A percentile compares a stretch with the other conserved stretches of the same genome.
These are phyloP conservation scores for Nematolebias whitei DNA, from an alignment of 2,113 vertebrate species.

Conservation along the genomic window DNA sequence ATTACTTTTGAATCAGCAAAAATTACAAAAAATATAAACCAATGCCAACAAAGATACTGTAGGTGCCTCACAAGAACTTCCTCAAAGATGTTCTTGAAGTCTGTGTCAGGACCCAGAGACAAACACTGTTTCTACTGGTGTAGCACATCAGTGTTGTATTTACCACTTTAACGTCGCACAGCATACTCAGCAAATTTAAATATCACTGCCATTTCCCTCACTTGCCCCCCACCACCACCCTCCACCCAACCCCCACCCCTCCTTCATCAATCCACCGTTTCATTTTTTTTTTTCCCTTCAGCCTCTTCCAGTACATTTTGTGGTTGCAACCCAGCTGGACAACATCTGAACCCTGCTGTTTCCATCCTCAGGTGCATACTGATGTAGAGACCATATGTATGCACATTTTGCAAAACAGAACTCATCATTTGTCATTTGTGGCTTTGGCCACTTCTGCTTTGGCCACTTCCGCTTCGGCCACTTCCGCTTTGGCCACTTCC, in stretches of 20 bases:
- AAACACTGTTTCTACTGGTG: slow-evolving; percentile 3
- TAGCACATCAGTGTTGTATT: slow-evolving; percentile 57
- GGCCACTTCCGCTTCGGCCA: too few species aligned
- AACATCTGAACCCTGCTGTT: slow-evolving; percentile 1
- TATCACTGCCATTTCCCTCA: slow-evolving; percentile 16
- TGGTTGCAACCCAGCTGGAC: neutral
- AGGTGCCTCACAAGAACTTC: neutral
- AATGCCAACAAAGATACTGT: neutral
- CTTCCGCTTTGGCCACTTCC: too few species aligned
- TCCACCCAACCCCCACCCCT: slow-evolving; percentile 22
- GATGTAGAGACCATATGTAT: neutral
- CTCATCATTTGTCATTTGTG: neutral
- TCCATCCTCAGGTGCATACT: neutral
- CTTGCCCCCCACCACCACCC: slow-evolving; percentile 44
- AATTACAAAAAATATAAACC: neutral
- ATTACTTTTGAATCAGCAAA: neutral
- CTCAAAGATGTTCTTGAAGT: neutral
- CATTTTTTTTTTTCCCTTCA: slow-evolving; percentile 1
- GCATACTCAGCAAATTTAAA: slow-evolving; percentile 44
- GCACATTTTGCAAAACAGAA: neutral
- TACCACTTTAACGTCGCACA: slow-evolving; percentile 47
- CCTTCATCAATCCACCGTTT: slow-evolving; percentile 12
- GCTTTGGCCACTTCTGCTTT: too few species aligned
- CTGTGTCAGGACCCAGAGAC: neutral
- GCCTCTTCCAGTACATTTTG: slow-evolving; percentile 27